Evolutionary conservation across 2,797 vertebrate species (phyloP), one percentile per base, ranked within the genome.

Genomic region (Notolabrus celidotus): DNA sequence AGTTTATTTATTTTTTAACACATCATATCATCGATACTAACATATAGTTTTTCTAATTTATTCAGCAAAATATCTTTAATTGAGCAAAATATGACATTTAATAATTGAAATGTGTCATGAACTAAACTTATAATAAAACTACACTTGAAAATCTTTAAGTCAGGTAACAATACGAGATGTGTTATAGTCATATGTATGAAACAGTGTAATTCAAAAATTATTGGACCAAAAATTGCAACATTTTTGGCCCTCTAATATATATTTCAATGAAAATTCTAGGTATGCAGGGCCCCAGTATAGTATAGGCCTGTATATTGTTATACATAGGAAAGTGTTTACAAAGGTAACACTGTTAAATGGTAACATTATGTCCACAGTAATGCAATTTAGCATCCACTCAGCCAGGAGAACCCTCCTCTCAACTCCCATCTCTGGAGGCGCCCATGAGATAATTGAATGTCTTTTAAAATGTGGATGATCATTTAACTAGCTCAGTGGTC

Each of bases 401-500:
- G 68, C 76, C 85, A 84, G 77, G 63, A 84, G 63, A 67, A 61
- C 38, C 62, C 58, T 79, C 71, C 74, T 71, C 73, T 79, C 70
- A 75, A 58, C 76, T 49, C 53, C 65, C 68, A 75, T 83, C 87
- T 87, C 84, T 51, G 67, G 83, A 87, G 86, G 66, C 67, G 42
- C 29, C 58, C 69, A 38, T 46, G 52, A 71, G 79, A 86, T 93
- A 94, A 94, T 92, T 93, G 86, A 93, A 91, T 74, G 89, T 89
- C 83, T 92, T 90, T 92, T 87, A 88, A 91, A 92, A 71, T 80
- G 82, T 38, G 86, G 80, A 87, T 89, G 88, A 94, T 93, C 88
- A 91, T 92, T 90, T 92, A 91, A 88, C 84, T 78, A 71, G 81
- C 88, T 88, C 85, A 79, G 66, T 86, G 87, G 89, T 88, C 87